Base-by-base conservation (phyloP, 2,888 invertebrate genomes). In the Hemithea aestivaria region DNA sequence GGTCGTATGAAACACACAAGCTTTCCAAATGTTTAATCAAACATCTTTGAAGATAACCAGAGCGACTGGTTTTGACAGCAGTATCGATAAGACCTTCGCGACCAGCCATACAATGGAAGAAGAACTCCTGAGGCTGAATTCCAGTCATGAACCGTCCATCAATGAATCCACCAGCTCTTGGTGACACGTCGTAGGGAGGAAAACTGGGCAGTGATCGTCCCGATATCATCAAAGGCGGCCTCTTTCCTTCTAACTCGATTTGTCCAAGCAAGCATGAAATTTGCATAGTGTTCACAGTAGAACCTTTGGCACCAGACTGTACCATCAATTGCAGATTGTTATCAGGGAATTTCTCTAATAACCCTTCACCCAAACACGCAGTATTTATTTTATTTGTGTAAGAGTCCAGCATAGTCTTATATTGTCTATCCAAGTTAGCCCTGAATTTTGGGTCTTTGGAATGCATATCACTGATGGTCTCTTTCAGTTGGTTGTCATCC, bases 61-160 rank as follows among this genome's bases (percentile, higher is more conserved):
- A 98, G 45, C 98, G 91, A 83, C 97, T 98, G 1, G 99, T 99
- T 88, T 99, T 99, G 0, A 99, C 99, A 49, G 99, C 99, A 2
- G 99, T 99, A 91, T 99, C 99, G 61, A 99, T 96, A 35, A 99
- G 90, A 89, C 99, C 96, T 90, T 99, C 99, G 77, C 99, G 91
- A 36, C 99, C 99, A 35, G 99, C 99, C 99, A 99, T 99, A 68
- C 99, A 99, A 89, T 99, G 99, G 83, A 98, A 99, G 85, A 98
- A 99, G 73, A 98, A 98, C 68, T 99, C 99, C 78, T 97, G 98
- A 0, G 98, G 98, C 63, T 95, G 92, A 56, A 99, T 96, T n/a
- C 99, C 99, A 0, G 99, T 98, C 91, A 99, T 92, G 70, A 99
- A 99, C 6, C 99, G 91, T 0, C 97, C 96, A 55, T 96, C 96